Evolutionary conservation across 2,113 vertebrate genomes (phyloP).

Genomic region (Callionymus lyra): DNA sequence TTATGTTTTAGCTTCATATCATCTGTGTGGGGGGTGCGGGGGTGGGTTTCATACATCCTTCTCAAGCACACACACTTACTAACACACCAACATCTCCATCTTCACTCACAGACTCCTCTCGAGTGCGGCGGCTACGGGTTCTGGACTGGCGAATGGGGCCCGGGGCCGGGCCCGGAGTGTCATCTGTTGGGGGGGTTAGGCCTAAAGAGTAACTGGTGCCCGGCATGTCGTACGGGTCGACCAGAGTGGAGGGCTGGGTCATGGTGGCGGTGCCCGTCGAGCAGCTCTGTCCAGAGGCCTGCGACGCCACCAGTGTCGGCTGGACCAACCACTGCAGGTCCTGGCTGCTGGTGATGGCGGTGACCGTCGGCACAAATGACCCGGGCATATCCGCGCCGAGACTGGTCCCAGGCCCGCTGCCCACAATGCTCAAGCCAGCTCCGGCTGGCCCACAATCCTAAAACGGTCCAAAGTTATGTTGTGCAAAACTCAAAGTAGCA

Average conservation of each 20-base stretch:
- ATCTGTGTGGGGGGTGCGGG: conserved; percentile 14
- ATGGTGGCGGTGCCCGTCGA: conserved; percentile 61
- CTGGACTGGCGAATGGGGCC: conserved; percentile 69
- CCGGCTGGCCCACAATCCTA: conserved; percentile 68
- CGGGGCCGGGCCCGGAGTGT: conserved; percentile 61
- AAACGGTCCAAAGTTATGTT: conserved; percentile 6
- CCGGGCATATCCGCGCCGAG: conserved; percentile 84
- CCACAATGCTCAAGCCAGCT: conserved; percentile 61
- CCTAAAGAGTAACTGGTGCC: conserved; percentile 81
- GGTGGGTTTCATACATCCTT: conserved; percentile 33
- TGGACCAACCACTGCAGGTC: conserved; percentile 97
- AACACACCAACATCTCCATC: conserved; percentile 67
- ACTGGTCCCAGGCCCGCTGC: conserved; percentile 50
- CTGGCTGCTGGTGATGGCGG: conserved; percentile 93
- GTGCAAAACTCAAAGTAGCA: no score
- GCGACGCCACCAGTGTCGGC: conserved; percentile 88
- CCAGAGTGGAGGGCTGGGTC: conserved; percentile 65
- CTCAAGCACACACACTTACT: conserved; percentile 58
- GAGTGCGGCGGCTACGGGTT: conserved; percentile 71
- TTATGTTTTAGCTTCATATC: no score
- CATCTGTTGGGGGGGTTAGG: conserved; percentile 59
- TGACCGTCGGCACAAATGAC: conserved; percentile 94
- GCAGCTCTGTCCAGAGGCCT: conserved; percentile 79
- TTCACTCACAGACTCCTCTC: conserved; percentile 84
- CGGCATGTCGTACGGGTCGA: conserved; percentile 86